Percentiles rank a stretch among this genome's conserved stretches.
Conservation (phyloP, 2,888 invertebrate genomes). For the Eurois occulta region DNA sequence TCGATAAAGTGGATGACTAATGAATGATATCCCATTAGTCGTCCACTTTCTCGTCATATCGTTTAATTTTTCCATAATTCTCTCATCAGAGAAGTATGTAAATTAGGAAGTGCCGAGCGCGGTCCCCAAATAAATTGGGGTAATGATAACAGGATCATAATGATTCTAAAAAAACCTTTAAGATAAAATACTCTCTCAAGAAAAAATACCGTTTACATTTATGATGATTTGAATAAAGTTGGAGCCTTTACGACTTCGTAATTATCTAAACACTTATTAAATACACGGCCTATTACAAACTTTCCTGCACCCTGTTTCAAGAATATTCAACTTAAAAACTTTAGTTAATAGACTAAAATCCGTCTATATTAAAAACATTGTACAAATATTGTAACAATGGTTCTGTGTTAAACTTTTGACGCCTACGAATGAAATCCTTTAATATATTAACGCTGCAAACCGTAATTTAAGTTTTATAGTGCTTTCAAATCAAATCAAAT, state of each 20-base stretch:
- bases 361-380: not conserved
- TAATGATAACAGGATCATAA: not conserved
- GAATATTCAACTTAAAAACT: not conserved
- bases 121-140: not conserved
- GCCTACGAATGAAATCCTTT: slow-evolving; percentile 3
- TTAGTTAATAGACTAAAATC: not conserved
- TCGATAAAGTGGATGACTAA: not conserved
- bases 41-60: not conserved
- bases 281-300: slow-evolving; percentile 2
- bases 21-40: not conserved
- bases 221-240: slow-evolving; percentile 6
- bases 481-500: too few species aligned
- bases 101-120: not conserved
- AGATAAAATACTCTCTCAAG: not conserved
- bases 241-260: slow-evolving; percentile 4
- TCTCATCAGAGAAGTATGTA: not conserved
- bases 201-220: not conserved
- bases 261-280: not conserved
- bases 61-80: not conserved
- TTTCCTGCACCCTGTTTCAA: not conserved
- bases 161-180: not conserved
- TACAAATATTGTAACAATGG: slow-evolving; percentile 6
- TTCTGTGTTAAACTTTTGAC: slow-evolving; percentile 16
- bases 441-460: slow-evolving; percentile 1
- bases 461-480: slow-evolving; percentile 2